Evolutionary conservation across 2,113 vertebrate species (phyloP), one percentile per base, ranked within the genome.

Genomic region (Vulpes lagopus): DNA sequence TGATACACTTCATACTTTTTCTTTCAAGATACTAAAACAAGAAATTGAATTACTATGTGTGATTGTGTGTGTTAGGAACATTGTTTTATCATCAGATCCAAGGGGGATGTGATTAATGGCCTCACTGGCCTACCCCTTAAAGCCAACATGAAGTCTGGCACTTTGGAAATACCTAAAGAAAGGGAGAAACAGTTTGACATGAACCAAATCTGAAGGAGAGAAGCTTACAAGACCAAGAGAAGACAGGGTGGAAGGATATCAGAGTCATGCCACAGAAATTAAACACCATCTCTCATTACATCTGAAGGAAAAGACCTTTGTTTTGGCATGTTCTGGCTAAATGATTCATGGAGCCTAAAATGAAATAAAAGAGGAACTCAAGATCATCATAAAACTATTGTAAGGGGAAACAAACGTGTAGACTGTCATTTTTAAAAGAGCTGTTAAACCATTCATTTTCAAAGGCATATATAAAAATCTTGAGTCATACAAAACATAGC

Each of bases 21-120:
- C 86, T 79, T 97, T 88, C 27, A 86, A 65, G 27, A 80, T n/a
- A 80, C 32, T 59, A 85, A 95, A 84, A 82, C 3, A 87, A 27
- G 9, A 95, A 91, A 71, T 53, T 64, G 57, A 91, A 60, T 71
- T 91, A 43, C 0, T 71, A 2, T 20, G 1, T 51, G 51, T 88
- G 51, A 83, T 67, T 79, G 57, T 65, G 74, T 92, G 2, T 19
- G 55, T 89, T 94, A 78, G 30, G 10, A 84, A 69, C 20, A 69
- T 62, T 89, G 81, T 73, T 73, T 79, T 51, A 32, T 78, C 82
- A 57, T 76, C 74, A 32, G 17, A 67, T 71, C 27, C 4, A 78
- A 53, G 23, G 51, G 23, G 22, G 0, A n/a, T 38, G 3, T 73
- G 62, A 67, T 69, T 57, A 43, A 35, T 4, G 3, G 38, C 14